Conservation (phyloP, 1,140 invertebrate genomes). For the Adelges cooleyi region DNA sequence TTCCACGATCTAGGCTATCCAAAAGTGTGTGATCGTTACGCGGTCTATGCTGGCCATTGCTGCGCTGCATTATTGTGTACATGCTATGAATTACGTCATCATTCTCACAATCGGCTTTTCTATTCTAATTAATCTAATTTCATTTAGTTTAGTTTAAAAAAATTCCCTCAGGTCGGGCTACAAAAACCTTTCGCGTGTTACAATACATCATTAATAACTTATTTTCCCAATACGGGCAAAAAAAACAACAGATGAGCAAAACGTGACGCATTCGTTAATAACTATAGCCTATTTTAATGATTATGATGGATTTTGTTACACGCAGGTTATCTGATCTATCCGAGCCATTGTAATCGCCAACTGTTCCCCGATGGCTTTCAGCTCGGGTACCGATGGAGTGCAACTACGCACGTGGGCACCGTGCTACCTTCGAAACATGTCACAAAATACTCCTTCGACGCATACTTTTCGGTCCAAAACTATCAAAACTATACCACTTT, state of each 20-base stretch:
- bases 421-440: constrained; percentile 20
- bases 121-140: not conserved
- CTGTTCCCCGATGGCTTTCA: constrained; percentile 6
- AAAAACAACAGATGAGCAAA: not conserved
- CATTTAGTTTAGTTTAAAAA: too few species aligned
- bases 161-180: too few species aligned
- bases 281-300: too few species aligned
- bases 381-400: constrained; percentile 14
- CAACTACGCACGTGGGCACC: constrained; percentile 1
- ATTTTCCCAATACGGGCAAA: not conserved
- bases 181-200: not conserved
- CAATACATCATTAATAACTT: not conserved
- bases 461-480: not conserved
- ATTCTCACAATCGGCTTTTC: too few species aligned
- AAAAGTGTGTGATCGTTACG: too few species aligned
- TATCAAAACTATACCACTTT: not conserved
- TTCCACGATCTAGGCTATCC: too few species aligned
- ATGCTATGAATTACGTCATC: too few species aligned
- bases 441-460: constrained; percentile 9
- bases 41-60: too few species aligned
- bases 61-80: too few species aligned
- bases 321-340: not conserved
- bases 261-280: too few species aligned
- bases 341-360: not conserved
- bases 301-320: not conserved